Evolutionary conservation across 2,888 invertebrate species (phyloP).

Genomic region (Fragum whitleyi): DNA sequence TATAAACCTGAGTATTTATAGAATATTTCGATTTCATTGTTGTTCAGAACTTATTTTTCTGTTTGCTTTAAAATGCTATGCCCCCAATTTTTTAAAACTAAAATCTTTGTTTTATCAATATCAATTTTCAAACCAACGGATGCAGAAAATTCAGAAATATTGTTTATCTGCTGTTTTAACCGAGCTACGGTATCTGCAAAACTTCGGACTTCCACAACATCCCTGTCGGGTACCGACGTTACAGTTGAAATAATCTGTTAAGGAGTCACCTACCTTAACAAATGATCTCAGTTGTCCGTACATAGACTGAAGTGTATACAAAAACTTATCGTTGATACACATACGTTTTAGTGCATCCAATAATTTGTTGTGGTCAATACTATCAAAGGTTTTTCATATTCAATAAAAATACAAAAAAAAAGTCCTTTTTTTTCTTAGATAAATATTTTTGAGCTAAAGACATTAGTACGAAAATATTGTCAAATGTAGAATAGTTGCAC

Average conservation of each 20-base stretch:
- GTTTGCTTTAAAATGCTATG: constrained; percentile 4
- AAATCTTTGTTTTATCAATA: constrained; percentile 29
- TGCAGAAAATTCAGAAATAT: constrained; percentile 11
- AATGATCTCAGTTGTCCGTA: constrained; percentile 21
- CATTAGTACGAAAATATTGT: constrained; percentile 18
- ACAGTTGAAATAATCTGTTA: constrained; percentile 24
- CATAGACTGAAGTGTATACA: constrained; percentile 16
- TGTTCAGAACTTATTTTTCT: constrained; percentile 33
- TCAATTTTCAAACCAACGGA: constrained; percentile 2
- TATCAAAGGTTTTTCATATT: constrained; percentile 22
- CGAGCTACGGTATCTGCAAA: constrained; percentile 22
- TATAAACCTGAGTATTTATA: constrained; percentile 40
- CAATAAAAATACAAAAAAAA: constrained; percentile 25
- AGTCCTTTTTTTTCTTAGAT: not conserved
- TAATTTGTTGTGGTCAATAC: not conserved
- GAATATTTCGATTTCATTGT: constrained; percentile 22
- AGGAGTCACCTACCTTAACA: constrained; percentile 19
- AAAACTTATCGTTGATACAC: constrained; percentile 9
- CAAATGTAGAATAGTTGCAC: constrained; percentile 25
- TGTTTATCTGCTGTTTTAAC: constrained; percentile 20
- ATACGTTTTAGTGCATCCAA: constrained; percentile 15
- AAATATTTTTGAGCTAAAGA: constrained; percentile 20
- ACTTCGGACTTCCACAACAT: constrained; percentile 17
- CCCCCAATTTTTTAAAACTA: constrained; percentile 35
- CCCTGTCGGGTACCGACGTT: constrained; percentile 22